These are phyloP conservation scores for Hedya salicella DNA, from an alignment of 2,888 invertebrate genomes.

Conservation along the genomic window DNA sequence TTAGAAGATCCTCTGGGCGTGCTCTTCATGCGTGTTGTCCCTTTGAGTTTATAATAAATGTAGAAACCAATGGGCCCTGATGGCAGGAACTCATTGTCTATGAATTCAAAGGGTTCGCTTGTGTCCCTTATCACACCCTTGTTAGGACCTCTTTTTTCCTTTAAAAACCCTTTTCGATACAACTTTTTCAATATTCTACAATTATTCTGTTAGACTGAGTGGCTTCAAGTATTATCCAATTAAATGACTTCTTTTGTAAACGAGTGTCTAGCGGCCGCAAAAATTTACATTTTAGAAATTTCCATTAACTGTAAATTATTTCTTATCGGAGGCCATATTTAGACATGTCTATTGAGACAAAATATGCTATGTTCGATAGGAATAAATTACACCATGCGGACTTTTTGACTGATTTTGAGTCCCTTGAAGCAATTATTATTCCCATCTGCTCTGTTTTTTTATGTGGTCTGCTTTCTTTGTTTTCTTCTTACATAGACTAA, in stretches of 20 bases:
- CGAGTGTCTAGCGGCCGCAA: not conserved
- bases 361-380: too few relatives aligned
- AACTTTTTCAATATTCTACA: conserved; percentile 39
- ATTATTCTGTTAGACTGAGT: conserved; percentile 14
- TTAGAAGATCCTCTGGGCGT: conserved; percentile 7
- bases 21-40: conserved; percentile 15
- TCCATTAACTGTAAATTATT: not conserved
- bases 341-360: too few relatives aligned
- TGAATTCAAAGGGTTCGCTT: conserved; percentile 36
- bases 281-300: not conserved
- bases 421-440: too few relatives aligned
- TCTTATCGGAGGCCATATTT: too few relatives aligned
- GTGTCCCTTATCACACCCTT: conserved; percentile 33
- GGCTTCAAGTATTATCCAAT: conserved; percentile 21
- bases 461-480: too few relatives aligned
- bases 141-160: conserved; percentile 23
- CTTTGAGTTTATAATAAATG: conserved; percentile 37
- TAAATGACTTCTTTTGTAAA: not conserved
- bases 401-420: too few relatives aligned
- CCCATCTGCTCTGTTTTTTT: too few relatives aligned
- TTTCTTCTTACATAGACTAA: too few relatives aligned
- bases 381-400: too few relatives aligned
- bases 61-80: conserved; percentile 35
- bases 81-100: conserved; percentile 40
- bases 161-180: conserved; percentile 19